These are phyloP conservation scores for Acanthis flammea DNA, from an alignment of 2,797 vertebrate genomes.

Conservation along the genomic window DNA sequence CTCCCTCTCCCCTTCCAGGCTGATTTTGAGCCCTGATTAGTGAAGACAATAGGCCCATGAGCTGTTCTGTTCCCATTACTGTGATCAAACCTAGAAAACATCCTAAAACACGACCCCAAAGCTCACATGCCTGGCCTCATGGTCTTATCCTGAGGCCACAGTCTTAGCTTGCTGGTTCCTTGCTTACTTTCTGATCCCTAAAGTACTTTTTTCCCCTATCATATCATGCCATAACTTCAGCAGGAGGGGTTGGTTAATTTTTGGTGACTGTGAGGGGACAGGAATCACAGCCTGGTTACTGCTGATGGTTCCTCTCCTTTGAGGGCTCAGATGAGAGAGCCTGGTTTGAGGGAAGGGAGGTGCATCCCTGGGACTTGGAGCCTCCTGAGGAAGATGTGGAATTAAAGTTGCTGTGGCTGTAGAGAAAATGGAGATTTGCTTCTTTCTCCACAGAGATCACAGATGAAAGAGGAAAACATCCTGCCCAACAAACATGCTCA, in stretches of 20 bases:
- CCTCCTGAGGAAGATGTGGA: not conserved
- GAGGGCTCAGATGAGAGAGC: not conserved
- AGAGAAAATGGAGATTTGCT: not conserved
- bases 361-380: not conserved
- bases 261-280: not conserved
- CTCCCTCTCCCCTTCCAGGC: not conserved
- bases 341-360: not conserved
- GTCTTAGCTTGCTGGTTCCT: not conserved
- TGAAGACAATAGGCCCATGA: not conserved
- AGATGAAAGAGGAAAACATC: not conserved
- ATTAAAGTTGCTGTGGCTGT: not conserved
- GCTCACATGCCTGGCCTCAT: not conserved
- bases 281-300: fast-evolving
- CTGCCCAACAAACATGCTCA: not conserved
- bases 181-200: not conserved
- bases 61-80: not conserved
- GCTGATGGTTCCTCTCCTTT: not conserved
- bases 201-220: not conserved
- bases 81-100: not conserved
- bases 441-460: not conserved
- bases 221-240: fast-evolving
- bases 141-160: not conserved
- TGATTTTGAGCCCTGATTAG: not conserved
- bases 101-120: not conserved
- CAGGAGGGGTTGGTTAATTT: not conserved